Conservation (phyloP, 1,140 invertebrate species). For the Helicoverpa armigera region DNA sequence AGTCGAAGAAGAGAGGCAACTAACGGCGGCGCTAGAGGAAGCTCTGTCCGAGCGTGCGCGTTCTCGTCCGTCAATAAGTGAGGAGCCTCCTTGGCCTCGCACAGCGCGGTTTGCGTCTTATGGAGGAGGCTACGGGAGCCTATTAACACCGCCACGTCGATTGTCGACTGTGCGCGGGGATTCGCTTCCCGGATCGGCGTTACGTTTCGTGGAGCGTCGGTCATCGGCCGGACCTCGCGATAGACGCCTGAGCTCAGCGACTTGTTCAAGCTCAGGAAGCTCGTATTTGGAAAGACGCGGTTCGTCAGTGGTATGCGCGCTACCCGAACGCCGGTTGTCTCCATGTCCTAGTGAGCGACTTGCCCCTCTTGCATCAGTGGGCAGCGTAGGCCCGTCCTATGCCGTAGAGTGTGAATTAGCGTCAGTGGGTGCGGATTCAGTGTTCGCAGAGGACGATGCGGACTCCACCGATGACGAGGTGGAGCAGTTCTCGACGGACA, state of each 20-base stretch:
- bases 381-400: constrained; percentile 90
- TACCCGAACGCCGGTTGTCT: constrained; percentile 90
- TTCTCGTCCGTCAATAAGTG: constrained; percentile 82
- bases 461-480: constrained; percentile 94
- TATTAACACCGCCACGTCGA: constrained; percentile 88
- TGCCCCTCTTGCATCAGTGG: constrained; percentile 92
- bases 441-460: constrained; percentile 90
- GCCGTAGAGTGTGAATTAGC: constrained; percentile 90
- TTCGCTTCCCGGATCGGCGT: constrained; percentile 86
- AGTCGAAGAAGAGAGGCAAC: constrained; percentile 91
- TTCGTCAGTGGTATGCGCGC: constrained; percentile 91
- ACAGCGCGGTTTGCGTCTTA: constrained; percentile 90
- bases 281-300: constrained; percentile 92
- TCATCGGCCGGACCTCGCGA: constrained; percentile 87
- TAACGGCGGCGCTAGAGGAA: constrained; percentile 91
- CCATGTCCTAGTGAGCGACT: constrained; percentile 92
- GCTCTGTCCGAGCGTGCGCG: constrained; percentile 87
- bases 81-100: constrained; percentile 84
- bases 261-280: constrained; percentile 93
- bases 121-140: constrained; percentile 90
- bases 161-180: constrained; percentile 86
- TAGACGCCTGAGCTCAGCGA: constrained; percentile 91
- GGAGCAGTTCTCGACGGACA: constrained; percentile 93
- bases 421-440: constrained; percentile 91
- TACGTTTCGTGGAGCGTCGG: constrained; percentile 86